Evolutionary conservation across 92 coral and sea anemone species (phyloP).

Genomic region (Paragorgia papillata): DNA sequence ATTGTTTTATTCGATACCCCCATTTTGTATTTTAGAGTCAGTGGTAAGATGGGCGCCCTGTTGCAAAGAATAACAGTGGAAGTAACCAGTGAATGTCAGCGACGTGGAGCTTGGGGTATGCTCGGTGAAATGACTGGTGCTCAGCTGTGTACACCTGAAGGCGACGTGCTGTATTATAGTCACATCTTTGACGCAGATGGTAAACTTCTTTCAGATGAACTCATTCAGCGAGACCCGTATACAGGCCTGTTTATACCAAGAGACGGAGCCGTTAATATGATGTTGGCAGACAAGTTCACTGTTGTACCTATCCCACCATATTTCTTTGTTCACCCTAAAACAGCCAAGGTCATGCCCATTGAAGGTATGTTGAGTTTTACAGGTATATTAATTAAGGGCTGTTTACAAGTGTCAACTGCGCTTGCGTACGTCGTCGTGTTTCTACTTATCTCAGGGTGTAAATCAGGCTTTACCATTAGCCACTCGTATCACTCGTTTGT

Average conservation of each 20-base stretch:
- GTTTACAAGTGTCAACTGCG: too few relatives aligned
- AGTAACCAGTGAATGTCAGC: slow-evolving; percentile 93
- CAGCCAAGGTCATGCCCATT: slow-evolving; percentile 91
- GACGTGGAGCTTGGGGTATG: slow-evolving; percentile 94
- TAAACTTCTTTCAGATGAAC: slow-evolving; percentile 69
- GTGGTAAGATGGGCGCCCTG: slow-evolving; percentile 87
- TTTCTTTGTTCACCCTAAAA: slow-evolving; percentile 88
- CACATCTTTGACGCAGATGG: slow-evolving; percentile 79
- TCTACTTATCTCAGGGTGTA: too few relatives aligned
- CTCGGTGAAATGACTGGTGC: slow-evolving; percentile 92
- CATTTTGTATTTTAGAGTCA: slow-evolving; percentile 60
- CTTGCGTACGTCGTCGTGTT: too few relatives aligned
- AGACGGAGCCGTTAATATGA: slow-evolving; percentile 83
- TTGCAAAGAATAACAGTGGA: slow-evolving; percentile 87
- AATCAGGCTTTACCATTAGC: too few relatives aligned
- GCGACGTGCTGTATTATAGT: slow-evolving; percentile 76
- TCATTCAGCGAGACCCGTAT: slow-evolving; percentile 67
- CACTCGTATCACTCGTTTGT: too few relatives aligned
- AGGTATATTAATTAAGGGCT: too few relatives aligned
- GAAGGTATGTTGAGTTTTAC: slow-evolving; percentile 73
- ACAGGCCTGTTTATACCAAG: slow-evolving; percentile 88
- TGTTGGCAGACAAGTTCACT: slow-evolving; percentile 87
- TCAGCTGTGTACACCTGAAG: slow-evolving; percentile 82
- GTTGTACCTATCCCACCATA: slow-evolving; percentile 83
- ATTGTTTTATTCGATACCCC: too few relatives aligned